Evolutionary conservation across 2,888 invertebrate genomes (phyloP).

Genomic region (Allolobophora icterica): DNA sequence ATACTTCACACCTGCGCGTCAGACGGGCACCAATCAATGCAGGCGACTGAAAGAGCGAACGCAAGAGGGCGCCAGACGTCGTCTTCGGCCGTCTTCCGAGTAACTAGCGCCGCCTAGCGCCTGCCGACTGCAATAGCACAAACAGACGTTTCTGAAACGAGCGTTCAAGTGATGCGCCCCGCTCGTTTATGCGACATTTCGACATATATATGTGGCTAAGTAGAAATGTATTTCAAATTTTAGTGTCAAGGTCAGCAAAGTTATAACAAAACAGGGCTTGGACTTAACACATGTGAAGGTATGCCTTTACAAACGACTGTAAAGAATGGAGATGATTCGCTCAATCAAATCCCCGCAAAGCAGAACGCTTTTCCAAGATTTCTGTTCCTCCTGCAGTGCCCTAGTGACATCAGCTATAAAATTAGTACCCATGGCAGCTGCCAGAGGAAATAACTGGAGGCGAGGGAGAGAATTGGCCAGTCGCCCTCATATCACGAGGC

Average conservation of each 20-base stretch:
- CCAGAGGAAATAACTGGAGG: too few species aligned
- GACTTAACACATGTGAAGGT: neutral
- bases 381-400: too few species aligned
- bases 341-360: neutral
- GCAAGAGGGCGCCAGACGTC: neutral
- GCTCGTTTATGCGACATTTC: neutral
- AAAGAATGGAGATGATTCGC: neutral
- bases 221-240: neutral
- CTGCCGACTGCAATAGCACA: neutral
- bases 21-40: constrained; percentile 11
- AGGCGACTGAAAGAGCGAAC: neutral
- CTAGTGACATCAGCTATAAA: too few species aligned
- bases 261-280: neutral
- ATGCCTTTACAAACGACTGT: neutral
- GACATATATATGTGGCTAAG: neutral
- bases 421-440: too few species aligned
- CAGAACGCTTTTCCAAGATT: neutral
- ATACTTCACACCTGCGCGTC: neutral
- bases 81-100: neutral
- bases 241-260: neutral
- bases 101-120: constrained; percentile 1
- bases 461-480: too few species aligned
- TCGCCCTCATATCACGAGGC: too few species aligned
- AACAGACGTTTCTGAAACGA: neutral
- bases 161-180: constrained; percentile 17